phyloP scores from a whole-genome alignment of 2,888 invertebrate genomes.

The Dysmachus trigonus region DNA sequence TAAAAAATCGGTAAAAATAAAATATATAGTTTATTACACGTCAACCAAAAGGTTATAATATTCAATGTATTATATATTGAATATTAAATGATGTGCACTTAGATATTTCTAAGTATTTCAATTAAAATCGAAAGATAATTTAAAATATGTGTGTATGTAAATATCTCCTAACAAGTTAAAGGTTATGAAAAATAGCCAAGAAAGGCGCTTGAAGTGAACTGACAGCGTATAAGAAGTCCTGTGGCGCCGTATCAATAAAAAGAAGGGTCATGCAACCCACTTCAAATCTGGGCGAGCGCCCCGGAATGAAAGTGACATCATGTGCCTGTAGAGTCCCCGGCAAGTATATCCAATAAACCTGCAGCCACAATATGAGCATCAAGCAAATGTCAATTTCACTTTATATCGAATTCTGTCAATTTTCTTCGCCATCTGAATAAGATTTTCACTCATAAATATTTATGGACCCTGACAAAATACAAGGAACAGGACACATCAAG shows the following conservation, averaged over 20 bases:
- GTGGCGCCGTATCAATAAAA: not conserved
- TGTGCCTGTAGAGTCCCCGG: not conserved
- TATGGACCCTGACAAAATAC: slow-evolving; percentile 33
- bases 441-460: slow-evolving; percentile 45
- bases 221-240: not conserved
- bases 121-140: not conserved
- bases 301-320: not conserved
- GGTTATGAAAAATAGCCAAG: not conserved
- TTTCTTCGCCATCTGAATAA: slow-evolving; percentile 43
- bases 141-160: not conserved
- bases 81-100: too few relatives aligned
- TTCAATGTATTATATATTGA: too few relatives aligned
- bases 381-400: slow-evolving; percentile 35
- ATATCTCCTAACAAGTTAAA: not conserved
- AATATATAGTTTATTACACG: too few relatives aligned
- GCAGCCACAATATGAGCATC: slow-evolving; percentile 42
- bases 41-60: too few relatives aligned
- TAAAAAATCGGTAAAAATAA: too few relatives aligned
- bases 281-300: not conserved
- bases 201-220: not conserved
- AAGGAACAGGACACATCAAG: slow-evolving; percentile 27
- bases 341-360: slow-evolving; percentile 29
- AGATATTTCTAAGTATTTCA: too few relatives aligned
- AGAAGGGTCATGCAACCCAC: not conserved
- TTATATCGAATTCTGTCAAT: slow-evolving; percentile 44